phyloP scores from a whole-genome alignment of 2,888 invertebrate species.

The Serripes groenlandicus region DNA sequence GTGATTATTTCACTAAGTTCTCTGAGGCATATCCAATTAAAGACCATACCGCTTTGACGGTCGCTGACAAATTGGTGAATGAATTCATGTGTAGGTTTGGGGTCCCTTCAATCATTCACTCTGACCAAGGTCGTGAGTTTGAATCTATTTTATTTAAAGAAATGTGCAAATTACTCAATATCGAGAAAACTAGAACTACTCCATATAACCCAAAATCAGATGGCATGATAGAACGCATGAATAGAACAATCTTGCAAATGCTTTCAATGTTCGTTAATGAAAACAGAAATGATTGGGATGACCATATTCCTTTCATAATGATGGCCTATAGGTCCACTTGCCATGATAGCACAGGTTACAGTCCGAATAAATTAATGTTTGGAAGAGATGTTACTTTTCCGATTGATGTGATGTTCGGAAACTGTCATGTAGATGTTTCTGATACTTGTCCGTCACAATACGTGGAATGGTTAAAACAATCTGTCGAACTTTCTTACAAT shows the following conservation, averaged over 20 bases:
- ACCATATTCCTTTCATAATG: constrained; percentile 45
- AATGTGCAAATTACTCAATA: constrained; percentile 25
- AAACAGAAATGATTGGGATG: constrained; percentile 52
- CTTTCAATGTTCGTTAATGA: constrained; percentile 41
- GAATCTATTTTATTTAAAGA: constrained; percentile 26
- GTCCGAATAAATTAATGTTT: constrained; percentile 47
- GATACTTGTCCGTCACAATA: constrained; percentile 43
- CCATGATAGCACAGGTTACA: constrained; percentile 43
- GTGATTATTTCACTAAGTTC: constrained; percentile 37
- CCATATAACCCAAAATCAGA: constrained; percentile 49
- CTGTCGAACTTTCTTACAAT: constrained; percentile 92
- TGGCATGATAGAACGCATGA: constrained; percentile 43
- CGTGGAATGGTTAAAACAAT: constrained; percentile 62
- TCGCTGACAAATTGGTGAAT: constrained; percentile 22
- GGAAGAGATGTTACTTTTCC: constrained; percentile 41
- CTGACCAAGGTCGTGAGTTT: constrained; percentile 43
- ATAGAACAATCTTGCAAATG: constrained; percentile 41
- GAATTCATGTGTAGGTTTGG: constrained; percentile 39
- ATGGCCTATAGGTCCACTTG: constrained; percentile 46
- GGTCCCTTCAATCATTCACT: constrained; percentile 26
- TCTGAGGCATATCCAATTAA: constrained; percentile 33
- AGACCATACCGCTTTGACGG: constrained; percentile 23
- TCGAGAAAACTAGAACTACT: constrained; percentile 45
- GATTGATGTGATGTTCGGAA: constrained; percentile 45
- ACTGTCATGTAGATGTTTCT: background rate